Conservation (phyloP, 2,888 invertebrate genomes). For the Rugalucina vietnamica region DNA sequence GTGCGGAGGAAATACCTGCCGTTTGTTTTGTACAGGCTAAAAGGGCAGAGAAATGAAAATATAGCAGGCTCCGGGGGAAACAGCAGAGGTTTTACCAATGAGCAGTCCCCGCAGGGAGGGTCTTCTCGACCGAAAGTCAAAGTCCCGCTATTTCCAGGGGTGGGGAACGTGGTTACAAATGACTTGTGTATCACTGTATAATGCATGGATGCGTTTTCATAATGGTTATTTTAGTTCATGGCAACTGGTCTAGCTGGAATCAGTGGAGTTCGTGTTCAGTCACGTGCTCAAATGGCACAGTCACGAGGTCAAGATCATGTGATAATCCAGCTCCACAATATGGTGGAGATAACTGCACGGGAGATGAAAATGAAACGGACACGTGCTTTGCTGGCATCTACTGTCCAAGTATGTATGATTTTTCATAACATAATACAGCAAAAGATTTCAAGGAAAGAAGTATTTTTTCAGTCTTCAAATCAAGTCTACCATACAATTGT, state of each 20-base stretch:
- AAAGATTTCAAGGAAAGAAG: neutral
- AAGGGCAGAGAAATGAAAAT: too few species aligned
- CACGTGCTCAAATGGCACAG: slow-evolving; percentile 12
- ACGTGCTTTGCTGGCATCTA: slow-evolving; percentile 38
- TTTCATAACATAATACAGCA: neutral
- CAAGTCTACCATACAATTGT: neutral
- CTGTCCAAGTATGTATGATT: slow-evolving; percentile 44
- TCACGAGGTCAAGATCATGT: slow-evolving; percentile 28
- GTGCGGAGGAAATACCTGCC: too few species aligned
- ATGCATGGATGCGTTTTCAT: too few species aligned
- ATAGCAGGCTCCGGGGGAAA: too few species aligned
- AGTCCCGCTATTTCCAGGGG: too few species aligned
- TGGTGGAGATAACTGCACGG: slow-evolving; percentile 37
- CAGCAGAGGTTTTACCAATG: too few species aligned
- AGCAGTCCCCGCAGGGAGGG: too few species aligned
- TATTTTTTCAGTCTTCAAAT: neutral
- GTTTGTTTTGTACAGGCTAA: too few species aligned
- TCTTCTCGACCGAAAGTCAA: too few species aligned
- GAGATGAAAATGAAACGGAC: slow-evolving; percentile 6
- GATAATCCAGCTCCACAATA: slow-evolving; percentile 42
- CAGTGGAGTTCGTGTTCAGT: slow-evolving; percentile 31
- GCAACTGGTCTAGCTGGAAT: slow-evolving; percentile 36
- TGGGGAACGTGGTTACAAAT: too few species aligned
- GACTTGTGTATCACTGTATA: too few species aligned
- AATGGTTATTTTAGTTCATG: slow-evolving; percentile 47